A percentile compares a stretch with the other conserved stretches of the same genome.
These are phyloP conservation scores for Cliona cf. orientalis DNA, from an alignment of 37 sponge, comb jelly and placozoan genomes.

Conservation along the genomic window DNA sequence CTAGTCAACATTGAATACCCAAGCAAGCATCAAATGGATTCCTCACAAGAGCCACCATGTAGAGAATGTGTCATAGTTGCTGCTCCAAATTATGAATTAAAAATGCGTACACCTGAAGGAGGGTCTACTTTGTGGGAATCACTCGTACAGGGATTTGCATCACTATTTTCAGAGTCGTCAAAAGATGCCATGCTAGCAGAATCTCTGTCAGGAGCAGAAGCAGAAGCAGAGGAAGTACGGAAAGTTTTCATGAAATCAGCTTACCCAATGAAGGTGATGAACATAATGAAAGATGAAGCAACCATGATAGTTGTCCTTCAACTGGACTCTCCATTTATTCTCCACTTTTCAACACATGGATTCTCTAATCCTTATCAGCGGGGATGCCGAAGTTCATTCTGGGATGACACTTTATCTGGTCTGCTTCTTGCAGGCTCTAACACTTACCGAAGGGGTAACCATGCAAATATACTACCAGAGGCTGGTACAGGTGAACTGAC, in stretches of 20 bases:
- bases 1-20: slow-evolving; percentile 1
- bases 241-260: background rate
- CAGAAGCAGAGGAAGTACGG: slow-evolving; percentile 14
- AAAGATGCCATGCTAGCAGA: background rate
- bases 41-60: background rate
- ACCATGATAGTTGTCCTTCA: slow-evolving; percentile 12
- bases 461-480: background rate
- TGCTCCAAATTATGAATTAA: slow-evolving; percentile 12
- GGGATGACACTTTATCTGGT: slow-evolving; percentile 30
- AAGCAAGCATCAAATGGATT: background rate
- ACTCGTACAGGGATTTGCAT: slow-evolving; percentile 2
- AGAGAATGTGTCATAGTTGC: slow-evolving; percentile 39
- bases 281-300: slow-evolving; percentile 16
- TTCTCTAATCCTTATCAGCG: slow-evolving; percentile 26
- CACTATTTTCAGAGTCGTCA: slow-evolving; percentile 5
- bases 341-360: slow-evolving; percentile 53
- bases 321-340: slow-evolving; percentile 44
- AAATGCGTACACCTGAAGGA: slow-evolving; percentile 2
- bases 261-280: background rate
- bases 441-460: slow-evolving; percentile 29
- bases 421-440: slow-evolving; percentile 42
- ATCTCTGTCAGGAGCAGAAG: slow-evolving; percentile 6
- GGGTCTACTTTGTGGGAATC: background rate
- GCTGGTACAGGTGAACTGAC: slow-evolving; percentile 38
- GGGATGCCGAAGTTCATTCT: slow-evolving; percentile 25